phyloP scores from a whole-genome alignment of 2,797 vertebrate species.

The Sebastolobus alascanus region DNA sequence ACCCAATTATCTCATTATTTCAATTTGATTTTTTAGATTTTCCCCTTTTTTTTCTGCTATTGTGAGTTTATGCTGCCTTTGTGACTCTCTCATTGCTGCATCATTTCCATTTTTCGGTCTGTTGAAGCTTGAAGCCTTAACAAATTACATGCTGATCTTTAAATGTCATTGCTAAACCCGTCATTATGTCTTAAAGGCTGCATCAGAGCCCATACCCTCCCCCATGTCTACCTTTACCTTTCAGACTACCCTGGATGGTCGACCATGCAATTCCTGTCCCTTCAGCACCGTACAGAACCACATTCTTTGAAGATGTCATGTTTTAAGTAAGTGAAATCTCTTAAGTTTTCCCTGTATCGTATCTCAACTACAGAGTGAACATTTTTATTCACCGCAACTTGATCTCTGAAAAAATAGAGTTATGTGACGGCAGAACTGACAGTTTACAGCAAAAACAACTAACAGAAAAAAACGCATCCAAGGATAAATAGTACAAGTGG shows the following conservation, averaged over 20 bases:
- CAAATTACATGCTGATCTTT: background rate
- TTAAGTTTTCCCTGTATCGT: background rate
- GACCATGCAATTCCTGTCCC: background rate
- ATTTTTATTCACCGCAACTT: slow-evolving; percentile 7
- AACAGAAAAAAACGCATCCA: background rate
- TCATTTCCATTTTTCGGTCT: background rate
- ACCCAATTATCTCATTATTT: background rate
- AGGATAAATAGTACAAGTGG: background rate
- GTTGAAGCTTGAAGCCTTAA: background rate
- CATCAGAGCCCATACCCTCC: background rate
- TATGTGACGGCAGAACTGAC: background rate
- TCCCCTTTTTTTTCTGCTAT: background rate
- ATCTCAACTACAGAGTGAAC: background rate
- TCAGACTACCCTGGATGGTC: background rate
- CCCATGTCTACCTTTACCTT: background rate
- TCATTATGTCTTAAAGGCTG: slow-evolving; percentile 3
- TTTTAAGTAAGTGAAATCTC: slow-evolving; percentile 7
- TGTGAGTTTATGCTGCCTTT: background rate
- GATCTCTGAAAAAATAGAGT: background rate
- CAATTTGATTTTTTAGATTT: background rate
- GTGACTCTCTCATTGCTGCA: background rate
- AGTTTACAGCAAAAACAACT: slow-evolving; percentile 9
- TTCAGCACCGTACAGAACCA: background rate
- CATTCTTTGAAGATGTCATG: background rate
- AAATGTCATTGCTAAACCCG: slow-evolving; percentile 19